Evolutionary conservation across 2,797 vertebrate genomes (phyloP), one percentile per base, ranked within the genome.

Genomic region (Apogon hyalosoma): DNA sequence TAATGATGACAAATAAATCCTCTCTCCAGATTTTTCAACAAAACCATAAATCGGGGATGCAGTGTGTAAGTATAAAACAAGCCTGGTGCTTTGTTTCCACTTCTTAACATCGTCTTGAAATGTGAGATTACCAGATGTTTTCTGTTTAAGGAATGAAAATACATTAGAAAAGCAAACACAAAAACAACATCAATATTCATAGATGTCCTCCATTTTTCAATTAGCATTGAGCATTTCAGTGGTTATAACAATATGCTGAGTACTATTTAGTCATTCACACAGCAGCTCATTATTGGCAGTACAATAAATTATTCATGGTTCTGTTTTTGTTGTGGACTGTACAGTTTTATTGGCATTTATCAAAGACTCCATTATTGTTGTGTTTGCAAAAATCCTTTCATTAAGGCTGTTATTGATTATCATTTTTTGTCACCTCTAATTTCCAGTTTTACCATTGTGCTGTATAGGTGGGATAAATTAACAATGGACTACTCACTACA

Each of bases 401-500:
- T 58, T 11, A 48, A 51, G 36, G 14, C 54, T 51, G n/a, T 33
- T 15, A 53, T 4, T 51, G 50, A 45, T 16, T 18, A 70, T 61
- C 45, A 69, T 73, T 46, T n/a, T 28, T 53, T 36, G 16, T 55
- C 19, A 63, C 45, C 12, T 8, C 8, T 41, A 52, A 65, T 69
- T 63, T 40, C 15, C 38, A 12, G 52, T 16, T 66, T 18, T 51
- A 6, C 10, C 16, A 45, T 72, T 58, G 21, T 15, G 7, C 45
- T 50, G 46, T 33, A 46, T 36, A 39, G 40, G 42, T 9, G 18
- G 47, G 49, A 73, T 36, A 36, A 77, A 77, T 77, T 39, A 73
- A 52, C 49, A 15, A 51, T 41, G n/a, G 53, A 39, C 48, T 67
- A 75, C 28, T 6, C 5, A 67, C 72, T 72, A 70, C 64, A 48